phyloP scores from a whole-genome alignment of 2,113 vertebrate genomes.

The Geococcyx californianus region DNA sequence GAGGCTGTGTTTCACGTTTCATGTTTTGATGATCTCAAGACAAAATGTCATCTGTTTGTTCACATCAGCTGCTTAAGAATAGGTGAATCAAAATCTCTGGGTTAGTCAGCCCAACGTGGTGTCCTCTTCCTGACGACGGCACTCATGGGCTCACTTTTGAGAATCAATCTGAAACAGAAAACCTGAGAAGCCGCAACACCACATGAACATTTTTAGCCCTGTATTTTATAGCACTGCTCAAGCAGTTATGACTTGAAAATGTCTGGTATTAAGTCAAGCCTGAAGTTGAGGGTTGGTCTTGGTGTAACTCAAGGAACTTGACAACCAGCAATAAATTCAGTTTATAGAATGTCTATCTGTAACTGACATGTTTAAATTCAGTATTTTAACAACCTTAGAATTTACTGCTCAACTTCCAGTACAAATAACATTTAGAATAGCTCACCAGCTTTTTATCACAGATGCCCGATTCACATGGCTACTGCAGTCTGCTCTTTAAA shows the following conservation, averaged over 20 bases:
- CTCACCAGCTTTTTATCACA: neutral
- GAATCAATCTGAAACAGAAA: neutral
- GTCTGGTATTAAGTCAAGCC: constrained; percentile 36
- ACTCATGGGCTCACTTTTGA: neutral
- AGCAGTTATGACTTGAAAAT: neutral
- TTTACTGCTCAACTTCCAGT: neutral
- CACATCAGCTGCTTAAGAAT: neutral
- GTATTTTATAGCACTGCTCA: neutral
- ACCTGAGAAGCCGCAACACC: neutral
- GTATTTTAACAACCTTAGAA: neutral
- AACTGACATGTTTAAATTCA: neutral
- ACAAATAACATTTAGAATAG: neutral
- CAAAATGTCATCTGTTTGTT: neutral
- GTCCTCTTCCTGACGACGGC: constrained; percentile 22
- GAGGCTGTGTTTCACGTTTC: neutral
- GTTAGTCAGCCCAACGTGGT: constrained; percentile 6
- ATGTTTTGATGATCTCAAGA: neutral
- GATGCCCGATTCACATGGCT: neutral
- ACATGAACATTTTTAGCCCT: neutral
- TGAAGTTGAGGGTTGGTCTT: neutral
- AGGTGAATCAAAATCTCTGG: neutral
- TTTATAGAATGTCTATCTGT: neutral
- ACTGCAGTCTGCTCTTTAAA: neutral
- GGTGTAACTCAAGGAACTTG: constrained; percentile 10
- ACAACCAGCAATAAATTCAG: neutral